Percentiles rank a stretch among this genome's conserved stretches.
Conservation (phyloP, 2,888 invertebrate species). For the Drosophila quinaria region DNA sequence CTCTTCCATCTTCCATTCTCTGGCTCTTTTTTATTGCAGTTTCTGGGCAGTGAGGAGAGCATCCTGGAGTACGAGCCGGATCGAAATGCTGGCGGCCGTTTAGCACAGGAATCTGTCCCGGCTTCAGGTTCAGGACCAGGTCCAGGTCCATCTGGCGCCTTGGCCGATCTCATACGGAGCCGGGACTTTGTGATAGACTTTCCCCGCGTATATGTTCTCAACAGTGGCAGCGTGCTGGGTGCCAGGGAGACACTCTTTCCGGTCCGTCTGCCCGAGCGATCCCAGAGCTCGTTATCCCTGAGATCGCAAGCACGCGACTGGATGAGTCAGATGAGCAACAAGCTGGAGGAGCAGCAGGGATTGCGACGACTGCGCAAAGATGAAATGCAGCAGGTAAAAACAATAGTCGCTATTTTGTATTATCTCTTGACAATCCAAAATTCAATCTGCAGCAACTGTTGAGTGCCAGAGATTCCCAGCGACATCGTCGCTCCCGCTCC, state of each 20-base stretch:
- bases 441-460: constrained; percentile 71
- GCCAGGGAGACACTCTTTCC: constrained; percentile 75
- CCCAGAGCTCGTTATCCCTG: constrained; percentile 83
- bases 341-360: constrained; percentile 83
- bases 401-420: too few species aligned
- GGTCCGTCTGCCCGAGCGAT: constrained; percentile 80
- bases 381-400: constrained; percentile 79
- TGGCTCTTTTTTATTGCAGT: constrained; percentile 86
- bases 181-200: constrained; percentile 83
- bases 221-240: constrained; percentile 70
- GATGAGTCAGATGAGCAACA: constrained; percentile 79
- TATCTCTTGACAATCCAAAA: too few species aligned
- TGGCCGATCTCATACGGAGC: constrained; percentile 78
- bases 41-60: constrained; percentile 94
- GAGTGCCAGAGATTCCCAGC: constrained; percentile 73
- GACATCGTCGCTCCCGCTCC: constrained; percentile 81
- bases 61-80: constrained; percentile 90
- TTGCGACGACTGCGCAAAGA: constrained; percentile 68
- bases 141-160: constrained; percentile 50
- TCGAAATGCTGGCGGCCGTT: constrained; percentile 66
- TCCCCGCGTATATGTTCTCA: constrained; percentile 80
- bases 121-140: constrained; percentile 28
- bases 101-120: constrained; percentile 16
- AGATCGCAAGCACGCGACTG: constrained; percentile 73
- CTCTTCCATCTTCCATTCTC: constrained; percentile 4